Evolutionary conservation across 1,140 invertebrate genomes (phyloP).

Genomic region (Matsumurasca onukii): DNA sequence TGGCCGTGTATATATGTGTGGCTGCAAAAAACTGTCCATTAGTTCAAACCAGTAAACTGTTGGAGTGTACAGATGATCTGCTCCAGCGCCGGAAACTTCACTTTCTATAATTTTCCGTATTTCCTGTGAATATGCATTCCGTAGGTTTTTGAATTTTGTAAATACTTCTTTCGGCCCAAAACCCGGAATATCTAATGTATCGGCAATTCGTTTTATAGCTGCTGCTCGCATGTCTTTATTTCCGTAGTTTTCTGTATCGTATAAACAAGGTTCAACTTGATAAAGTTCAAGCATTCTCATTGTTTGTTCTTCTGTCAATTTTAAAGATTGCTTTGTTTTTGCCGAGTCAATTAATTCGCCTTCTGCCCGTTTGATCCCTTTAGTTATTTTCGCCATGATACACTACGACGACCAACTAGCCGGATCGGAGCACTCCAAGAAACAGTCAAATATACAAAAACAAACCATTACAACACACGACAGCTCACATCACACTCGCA

Average conservation of each 20-base stretch:
- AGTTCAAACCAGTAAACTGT: not conserved
- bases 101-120: not conserved
- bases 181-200: not conserved
- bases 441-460: too few species aligned
- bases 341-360: too few species aligned
- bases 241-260: conserved; percentile 1
- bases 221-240: not conserved
- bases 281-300: not conserved
- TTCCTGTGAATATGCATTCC: conserved; percentile 1
- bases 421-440: too few species aligned
- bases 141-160: not conserved
- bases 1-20: not conserved
- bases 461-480: too few species aligned
- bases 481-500: too few species aligned
- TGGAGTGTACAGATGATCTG: not conserved
- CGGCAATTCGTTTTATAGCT: not conserved
- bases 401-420: too few species aligned
- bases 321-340: too few species aligned
- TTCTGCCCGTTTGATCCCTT: too few species aligned
- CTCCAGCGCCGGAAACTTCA: not conserved
- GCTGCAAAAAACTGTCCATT: conserved; percentile 5
- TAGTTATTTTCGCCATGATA: too few species aligned
- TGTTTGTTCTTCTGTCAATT: too few species aligned
- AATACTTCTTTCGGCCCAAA: not conserved
- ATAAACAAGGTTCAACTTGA: conserved; percentile 5